Conservation (phyloP, 2,888 invertebrate species). For the Hedychridium roseum region DNA sequence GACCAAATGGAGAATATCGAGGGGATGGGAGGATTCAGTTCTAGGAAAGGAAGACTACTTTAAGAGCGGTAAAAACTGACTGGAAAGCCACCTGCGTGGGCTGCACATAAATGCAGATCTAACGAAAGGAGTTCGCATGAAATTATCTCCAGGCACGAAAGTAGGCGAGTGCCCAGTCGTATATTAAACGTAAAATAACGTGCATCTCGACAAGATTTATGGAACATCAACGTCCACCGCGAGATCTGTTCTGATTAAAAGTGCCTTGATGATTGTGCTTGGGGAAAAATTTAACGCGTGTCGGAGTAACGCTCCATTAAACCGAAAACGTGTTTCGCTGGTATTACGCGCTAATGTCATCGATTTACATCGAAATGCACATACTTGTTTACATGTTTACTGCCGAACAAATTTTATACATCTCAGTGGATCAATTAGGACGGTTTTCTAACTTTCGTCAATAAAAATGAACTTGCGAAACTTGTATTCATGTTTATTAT, state of each 20-base stretch:
- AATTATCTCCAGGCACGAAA: constrained; percentile 9
- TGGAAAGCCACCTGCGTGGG: constrained; percentile 11
- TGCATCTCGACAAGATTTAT: constrained; percentile 2
- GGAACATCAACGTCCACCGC: constrained; percentile 7
- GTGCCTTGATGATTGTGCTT: not conserved
- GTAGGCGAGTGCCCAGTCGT: constrained; percentile 16
- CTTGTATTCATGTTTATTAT: too few species aligned
- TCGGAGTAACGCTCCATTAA: not conserved
- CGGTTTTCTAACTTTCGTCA: too few species aligned
- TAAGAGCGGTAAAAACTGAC: constrained; percentile 1
- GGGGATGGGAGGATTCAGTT: constrained; percentile 7
- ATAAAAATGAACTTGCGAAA: too few species aligned
- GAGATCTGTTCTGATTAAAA: not conserved
- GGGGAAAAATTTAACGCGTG: not conserved
- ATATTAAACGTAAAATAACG: constrained; percentile 7
- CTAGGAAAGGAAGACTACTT: constrained; percentile 5
- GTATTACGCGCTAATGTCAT: not conserved
- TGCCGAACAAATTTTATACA: too few species aligned
- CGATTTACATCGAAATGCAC: too few species aligned
- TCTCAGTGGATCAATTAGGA: too few species aligned
- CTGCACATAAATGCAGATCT: not conserved
- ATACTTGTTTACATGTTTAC: too few species aligned
- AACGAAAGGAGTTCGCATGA: constrained; percentile 6
- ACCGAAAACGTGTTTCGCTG: not conserved
- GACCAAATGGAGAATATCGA: constrained; percentile 12